Percentiles rank a stretch among this genome's conserved stretches.
Conservation (phyloP, 2,113 vertebrate genomes). For the Struthio camelus region DNA sequence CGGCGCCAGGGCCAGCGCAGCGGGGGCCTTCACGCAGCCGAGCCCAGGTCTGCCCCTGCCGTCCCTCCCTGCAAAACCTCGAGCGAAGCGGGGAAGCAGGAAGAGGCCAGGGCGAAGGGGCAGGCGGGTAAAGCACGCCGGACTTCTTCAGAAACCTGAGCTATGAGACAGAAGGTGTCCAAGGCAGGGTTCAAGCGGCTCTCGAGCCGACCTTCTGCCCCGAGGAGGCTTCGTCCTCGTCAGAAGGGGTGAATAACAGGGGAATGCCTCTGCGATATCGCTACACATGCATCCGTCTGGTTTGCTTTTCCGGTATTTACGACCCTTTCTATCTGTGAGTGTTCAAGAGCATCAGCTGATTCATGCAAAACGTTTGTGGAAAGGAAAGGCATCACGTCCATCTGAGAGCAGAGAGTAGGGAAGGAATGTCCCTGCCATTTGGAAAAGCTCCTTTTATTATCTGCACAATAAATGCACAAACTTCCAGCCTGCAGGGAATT, state of each 20-base stretch:
- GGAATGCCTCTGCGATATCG: not conserved
- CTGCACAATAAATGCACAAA: not conserved
- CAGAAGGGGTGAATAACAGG: not conserved
- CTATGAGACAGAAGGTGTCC: not conserved
- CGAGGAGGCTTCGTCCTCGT: not conserved
- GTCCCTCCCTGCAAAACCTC: too few relatives aligned
- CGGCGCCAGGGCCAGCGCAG: too few relatives aligned
- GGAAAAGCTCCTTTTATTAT: constrained; percentile 19
- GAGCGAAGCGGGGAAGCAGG: not conserved
- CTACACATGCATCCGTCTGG: not conserved
- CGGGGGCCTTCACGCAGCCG: too few relatives aligned
- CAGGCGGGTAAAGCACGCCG: not conserved
- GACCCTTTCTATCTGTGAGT: not conserved
- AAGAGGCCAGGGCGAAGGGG: not conserved
- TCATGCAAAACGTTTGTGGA: not conserved
- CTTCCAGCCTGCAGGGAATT: constrained; percentile 29
- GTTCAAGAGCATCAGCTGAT: not conserved
- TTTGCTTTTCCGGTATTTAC: not conserved
- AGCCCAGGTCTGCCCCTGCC: too few relatives aligned
- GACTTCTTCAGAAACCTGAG: not conserved
- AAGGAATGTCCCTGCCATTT: not conserved
- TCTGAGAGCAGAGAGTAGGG: not conserved
- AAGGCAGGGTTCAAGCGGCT: not conserved
- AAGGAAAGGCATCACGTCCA: not conserved
- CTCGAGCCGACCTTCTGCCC: accelerated